Evolutionary conservation across 2,888 invertebrate genomes (phyloP).

Genomic region (Euspilapteryx auroguttella): DNA sequence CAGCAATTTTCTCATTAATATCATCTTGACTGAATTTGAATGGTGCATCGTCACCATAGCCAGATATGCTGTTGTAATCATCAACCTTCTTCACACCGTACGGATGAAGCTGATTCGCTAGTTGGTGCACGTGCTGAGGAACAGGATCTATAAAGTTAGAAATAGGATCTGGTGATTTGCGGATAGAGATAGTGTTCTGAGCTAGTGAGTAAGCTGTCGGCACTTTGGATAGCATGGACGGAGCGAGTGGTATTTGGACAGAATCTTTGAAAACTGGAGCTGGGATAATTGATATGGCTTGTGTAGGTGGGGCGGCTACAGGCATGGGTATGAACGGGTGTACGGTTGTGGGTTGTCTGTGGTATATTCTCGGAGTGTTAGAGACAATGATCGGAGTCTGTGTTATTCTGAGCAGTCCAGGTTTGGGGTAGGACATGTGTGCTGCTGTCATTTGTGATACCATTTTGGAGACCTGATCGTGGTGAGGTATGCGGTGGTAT

Average conservation of each 20-base stretch:
- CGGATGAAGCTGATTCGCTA: conserved; percentile 23
- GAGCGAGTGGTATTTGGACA: conserved; percentile 20
- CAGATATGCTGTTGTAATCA: conserved; percentile 47
- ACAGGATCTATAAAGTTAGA: conserved; percentile 54
- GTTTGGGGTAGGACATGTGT: conserved; percentile 21
- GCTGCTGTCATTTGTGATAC: conserved; percentile 47
- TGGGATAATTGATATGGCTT: conserved; percentile 31
- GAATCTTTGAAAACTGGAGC: conserved; percentile 34
- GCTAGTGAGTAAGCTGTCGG: conserved; percentile 17
- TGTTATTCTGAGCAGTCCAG: conserved; percentile 24
- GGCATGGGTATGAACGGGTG: conserved; percentile 56
- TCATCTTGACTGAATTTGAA: conserved; percentile 44
- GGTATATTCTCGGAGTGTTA: conserved; percentile 21
- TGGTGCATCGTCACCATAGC: conserved; percentile 43
- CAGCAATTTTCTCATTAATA: conserved; percentile 46
- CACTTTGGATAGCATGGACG: conserved; percentile 14
- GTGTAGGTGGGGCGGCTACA: conserved; percentile 21
- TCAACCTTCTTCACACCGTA: conserved; percentile 51
- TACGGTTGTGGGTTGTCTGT: conserved; percentile 59
- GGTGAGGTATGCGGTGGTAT: conserved; percentile 22
- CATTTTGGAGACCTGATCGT: conserved; percentile 45
- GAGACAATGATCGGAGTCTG: conserved; percentile 27
- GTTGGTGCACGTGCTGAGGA: conserved; percentile 43
- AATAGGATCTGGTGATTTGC: conserved; percentile 31
- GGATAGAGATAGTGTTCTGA: conserved; percentile 23